phyloP scores from a whole-genome alignment of 2,888 invertebrate species.

The Anodontia alba region DNA sequence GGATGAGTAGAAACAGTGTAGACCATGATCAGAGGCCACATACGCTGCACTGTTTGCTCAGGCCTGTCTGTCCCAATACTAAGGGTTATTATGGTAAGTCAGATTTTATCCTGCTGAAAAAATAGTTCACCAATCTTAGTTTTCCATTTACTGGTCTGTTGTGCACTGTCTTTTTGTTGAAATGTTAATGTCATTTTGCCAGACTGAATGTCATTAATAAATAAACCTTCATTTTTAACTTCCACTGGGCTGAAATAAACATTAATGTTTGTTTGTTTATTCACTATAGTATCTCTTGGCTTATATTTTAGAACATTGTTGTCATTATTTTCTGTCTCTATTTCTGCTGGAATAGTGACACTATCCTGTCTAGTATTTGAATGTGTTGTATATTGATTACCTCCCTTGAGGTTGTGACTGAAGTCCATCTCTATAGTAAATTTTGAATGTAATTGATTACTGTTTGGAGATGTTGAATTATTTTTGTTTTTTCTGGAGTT shows the following conservation, averaged over 20 bases:
- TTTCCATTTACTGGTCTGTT: not conserved
- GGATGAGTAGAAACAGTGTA: too few relatives aligned
- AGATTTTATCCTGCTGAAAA: not conserved
- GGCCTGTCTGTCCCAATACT: too few relatives aligned
- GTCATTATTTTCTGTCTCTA: not conserved
- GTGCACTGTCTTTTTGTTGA: not conserved
- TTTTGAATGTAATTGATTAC: too few relatives aligned
- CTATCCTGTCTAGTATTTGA: not conserved
- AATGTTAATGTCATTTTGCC: not conserved
- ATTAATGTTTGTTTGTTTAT: conserved; percentile 8
- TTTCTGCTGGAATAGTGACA: not conserved
- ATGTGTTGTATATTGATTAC: not conserved
- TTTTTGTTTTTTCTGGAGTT: not conserved
- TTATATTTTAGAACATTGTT: not conserved
- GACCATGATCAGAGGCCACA: too few relatives aligned
- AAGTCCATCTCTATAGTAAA: not conserved
- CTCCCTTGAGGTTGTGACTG: not conserved
- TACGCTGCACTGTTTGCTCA: too few relatives aligned
- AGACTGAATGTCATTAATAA: not conserved
- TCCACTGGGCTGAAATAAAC: not conserved
- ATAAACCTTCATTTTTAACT: not conserved
- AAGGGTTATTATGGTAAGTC: too few relatives aligned
- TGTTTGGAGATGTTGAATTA: not conserved
- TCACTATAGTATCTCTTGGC: not conserved
- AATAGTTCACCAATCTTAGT: not conserved